Base-by-base conservation (phyloP, 2,113 vertebrate genomes). In the Leucopternis melanops region DNA sequence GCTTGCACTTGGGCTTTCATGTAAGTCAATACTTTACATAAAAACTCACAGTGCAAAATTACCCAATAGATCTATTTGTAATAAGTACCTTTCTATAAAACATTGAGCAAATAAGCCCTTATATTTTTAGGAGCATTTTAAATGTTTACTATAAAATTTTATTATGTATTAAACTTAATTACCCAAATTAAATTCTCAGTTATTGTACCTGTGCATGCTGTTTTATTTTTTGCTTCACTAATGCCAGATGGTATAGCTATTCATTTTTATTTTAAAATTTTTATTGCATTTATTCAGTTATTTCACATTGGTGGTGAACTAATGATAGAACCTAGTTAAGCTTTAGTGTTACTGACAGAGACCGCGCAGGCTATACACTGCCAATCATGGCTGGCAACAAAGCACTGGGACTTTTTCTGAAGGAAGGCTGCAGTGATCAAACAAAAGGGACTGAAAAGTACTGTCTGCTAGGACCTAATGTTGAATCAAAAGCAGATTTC, bases 401-500 rank as follows among this genome's bases (percentile, higher is more conserved):
- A 3, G 14, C 23, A 6, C 75, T 16, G 50, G 45, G 42, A 59
- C 10, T 83, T 57, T 59, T 88, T 31, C 36, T 84, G 69, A 86
- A 67, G 47, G 74, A 80, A 83, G 22, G 27, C 80, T 93, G 47
- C 80, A 59, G 44, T 34, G 73, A 88, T 94, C 63, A 92, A 86
- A 86, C 63, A 88, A 91, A 82, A 27, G n/a, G 70, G 65, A 81
- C 89, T 87, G 61, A 44, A 59, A 44, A 90, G 72, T 10, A 34
- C 55, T 67, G 67, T 78, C 93, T 94, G 52, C 61, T 81, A 87
- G 70, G 61, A 75, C 19, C 38, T 67, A 79, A 78, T 23, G 4
- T 32, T 71, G 70, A 95, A 95, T 96, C 86, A 91, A 92, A 96
- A 94, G 79, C 90, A 97, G 85, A 96, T 93, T 86, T 90, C 62